These are phyloP conservation scores for Drosophila tani DNA, from an alignment of 1,140 invertebrate genomes.

Conservation along the genomic window DNA sequence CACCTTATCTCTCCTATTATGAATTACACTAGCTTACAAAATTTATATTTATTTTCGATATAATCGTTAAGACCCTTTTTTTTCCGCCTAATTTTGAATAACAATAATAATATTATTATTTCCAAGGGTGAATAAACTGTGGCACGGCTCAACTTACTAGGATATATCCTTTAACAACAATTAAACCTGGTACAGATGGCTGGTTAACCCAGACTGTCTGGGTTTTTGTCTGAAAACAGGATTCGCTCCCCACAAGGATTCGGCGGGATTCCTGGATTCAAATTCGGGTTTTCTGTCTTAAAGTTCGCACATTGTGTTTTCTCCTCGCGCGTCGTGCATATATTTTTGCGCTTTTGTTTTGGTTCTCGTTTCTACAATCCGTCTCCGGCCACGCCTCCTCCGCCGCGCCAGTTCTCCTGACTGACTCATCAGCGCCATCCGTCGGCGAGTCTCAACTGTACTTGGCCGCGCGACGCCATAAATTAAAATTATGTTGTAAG, in stretches of 20 bases:
- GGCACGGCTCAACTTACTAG: neutral
- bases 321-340: neutral
- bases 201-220: conserved; percentile 33
- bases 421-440: conserved; percentile 61
- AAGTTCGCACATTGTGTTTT: conserved; percentile 3
- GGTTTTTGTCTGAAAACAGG: conserved; percentile 17
- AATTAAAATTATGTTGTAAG: conserved; percentile 82
- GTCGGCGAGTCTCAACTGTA: conserved; percentile 74
- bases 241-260: conserved; percentile 26
- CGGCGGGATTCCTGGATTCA: conserved; percentile 6
- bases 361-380: conserved; percentile 64
- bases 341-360: conserved; percentile 81
- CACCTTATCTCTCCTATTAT: no score
- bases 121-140: conserved; percentile 10
- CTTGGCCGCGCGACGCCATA: conserved; percentile 67
- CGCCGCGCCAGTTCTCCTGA: neutral
- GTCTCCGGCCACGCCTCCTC: conserved; percentile 16
- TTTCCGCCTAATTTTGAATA: no score
- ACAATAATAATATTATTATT: neutral
- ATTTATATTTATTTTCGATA: no score
- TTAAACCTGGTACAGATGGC: conserved; percentile 7
- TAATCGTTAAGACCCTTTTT: no score
- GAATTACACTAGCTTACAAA: no score
- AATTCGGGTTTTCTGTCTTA: conserved; percentile 21
- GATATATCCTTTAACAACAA: conserved; percentile 2